These are phyloP conservation scores for Microtus pennsylvanicus DNA, from an alignment of 2,113 vertebrate species.

Conservation along the genomic window DNA sequence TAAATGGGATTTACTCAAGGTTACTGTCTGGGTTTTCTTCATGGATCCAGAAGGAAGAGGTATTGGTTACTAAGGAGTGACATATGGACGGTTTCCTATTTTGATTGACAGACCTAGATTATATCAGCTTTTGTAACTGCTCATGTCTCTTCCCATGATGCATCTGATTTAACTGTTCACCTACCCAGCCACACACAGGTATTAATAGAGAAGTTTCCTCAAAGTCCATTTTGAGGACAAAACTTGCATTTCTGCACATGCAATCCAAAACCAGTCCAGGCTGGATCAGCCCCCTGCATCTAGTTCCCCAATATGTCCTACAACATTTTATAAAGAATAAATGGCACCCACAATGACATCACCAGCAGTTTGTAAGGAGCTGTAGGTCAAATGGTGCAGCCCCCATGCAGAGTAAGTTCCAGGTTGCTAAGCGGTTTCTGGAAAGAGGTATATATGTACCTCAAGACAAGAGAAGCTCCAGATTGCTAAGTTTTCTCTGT, in stretches of 20 bases:
- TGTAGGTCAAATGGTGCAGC: background rate
- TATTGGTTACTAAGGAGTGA: background rate
- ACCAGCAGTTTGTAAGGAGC: background rate
- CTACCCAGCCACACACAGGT: background rate
- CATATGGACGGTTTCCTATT: background rate
- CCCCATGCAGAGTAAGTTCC: background rate
- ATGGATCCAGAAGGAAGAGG: background rate
- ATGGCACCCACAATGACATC: background rate
- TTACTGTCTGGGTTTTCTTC: background rate
- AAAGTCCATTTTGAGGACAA: background rate
- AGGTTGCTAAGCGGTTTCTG: background rate
- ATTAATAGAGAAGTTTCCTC: background rate
- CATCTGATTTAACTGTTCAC: background rate
- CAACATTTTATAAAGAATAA: background rate
- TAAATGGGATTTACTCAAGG: background rate
- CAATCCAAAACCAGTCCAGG: background rate
- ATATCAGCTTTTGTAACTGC: background rate
- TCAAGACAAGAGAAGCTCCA: background rate
- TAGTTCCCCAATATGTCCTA: background rate
- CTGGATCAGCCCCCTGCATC: background rate
- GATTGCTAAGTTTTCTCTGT: background rate
- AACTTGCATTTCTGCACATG: background rate
- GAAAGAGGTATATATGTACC: background rate
- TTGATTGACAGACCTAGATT: background rate
- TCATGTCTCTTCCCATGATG: background rate